Percentiles rank a stretch among this genome's conserved stretches.
Conservation (phyloP, 2,113 vertebrate genomes). For the Planiliza haematocheilus region DNA sequence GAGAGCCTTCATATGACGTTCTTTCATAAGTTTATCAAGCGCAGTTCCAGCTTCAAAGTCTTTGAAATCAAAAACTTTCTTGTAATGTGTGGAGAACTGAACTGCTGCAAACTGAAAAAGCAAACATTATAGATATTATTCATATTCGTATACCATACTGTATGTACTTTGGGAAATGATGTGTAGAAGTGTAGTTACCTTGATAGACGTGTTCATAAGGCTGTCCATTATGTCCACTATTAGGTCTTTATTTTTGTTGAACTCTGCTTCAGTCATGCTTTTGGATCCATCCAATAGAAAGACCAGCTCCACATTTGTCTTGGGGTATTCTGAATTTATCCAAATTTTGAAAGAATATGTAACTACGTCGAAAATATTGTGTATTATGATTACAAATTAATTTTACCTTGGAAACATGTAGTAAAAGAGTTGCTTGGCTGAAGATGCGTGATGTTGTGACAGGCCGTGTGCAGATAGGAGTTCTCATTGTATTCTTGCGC, state of each 20-base stretch:
- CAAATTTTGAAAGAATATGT: too few species aligned
- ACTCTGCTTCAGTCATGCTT: constrained; percentile 74
- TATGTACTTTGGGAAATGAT: not conserved
- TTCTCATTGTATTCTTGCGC: constrained; percentile 83
- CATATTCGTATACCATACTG: too few species aligned
- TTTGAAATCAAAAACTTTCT: constrained; percentile 83
- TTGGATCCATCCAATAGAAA: constrained; percentile 88
- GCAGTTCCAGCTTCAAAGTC: constrained; percentile 63
- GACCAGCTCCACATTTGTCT: constrained; percentile 84
- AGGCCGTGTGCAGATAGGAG: constrained; percentile 85
- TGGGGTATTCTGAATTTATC: constrained; percentile 80
- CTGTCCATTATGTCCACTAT: constrained; percentile 82
- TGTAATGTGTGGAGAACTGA: constrained; percentile 66
- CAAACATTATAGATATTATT: too few species aligned
- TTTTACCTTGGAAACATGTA: constrained; percentile 82
- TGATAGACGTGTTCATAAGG: constrained; percentile 80
- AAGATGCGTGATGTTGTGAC: constrained; percentile 77
- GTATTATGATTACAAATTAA: too few species aligned
- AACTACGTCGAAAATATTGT: too few species aligned
- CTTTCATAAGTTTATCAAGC: constrained; percentile 32
- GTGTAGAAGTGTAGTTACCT: constrained; percentile 70
- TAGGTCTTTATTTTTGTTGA: constrained; percentile 81
- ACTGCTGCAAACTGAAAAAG: constrained; percentile 85
- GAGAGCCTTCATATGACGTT: constrained; percentile 34
- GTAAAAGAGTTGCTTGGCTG: constrained; percentile 31